Conservation (phyloP, 2,113 vertebrate genomes). For the Phylloscopus whistleri region DNA sequence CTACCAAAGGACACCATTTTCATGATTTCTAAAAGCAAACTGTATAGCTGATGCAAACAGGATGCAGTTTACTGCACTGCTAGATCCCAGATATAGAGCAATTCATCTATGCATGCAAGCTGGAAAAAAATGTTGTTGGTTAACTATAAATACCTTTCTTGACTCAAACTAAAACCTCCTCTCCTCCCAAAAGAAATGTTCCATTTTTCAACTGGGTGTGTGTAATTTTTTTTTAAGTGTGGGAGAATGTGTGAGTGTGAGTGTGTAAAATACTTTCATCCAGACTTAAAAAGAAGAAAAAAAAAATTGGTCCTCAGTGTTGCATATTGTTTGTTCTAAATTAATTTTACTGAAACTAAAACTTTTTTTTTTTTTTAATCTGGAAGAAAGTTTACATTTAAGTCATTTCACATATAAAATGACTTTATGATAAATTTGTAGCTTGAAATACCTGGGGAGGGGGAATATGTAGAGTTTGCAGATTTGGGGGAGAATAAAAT, state of each 20-base stretch:
- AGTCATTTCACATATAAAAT: conserved; percentile 11
- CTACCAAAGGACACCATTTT: conserved; percentile 76
- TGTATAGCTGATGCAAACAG: conserved; percentile 66
- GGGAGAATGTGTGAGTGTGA: background rate
- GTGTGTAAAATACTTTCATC: background rate
- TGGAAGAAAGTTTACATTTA: conserved; percentile 53
- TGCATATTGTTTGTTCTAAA: conserved; percentile 53
- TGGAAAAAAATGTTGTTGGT: conserved; percentile 40
- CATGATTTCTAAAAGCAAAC: conserved; percentile 60
- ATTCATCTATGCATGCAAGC: conserved; percentile 69
- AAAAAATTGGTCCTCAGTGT: conserved; percentile 36
- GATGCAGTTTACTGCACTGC: conserved; percentile 65
- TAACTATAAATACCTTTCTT: conserved; percentile 61
- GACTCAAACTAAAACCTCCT: conserved; percentile 30
- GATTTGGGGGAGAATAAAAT: conserved; percentile 38
- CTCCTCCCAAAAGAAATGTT: conserved; percentile 59
- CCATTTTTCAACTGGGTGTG: conserved; percentile 13
- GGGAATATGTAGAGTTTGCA: conserved; percentile 29
- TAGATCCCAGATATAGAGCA: conserved; percentile 58
- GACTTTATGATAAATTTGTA: conserved; percentile 16
- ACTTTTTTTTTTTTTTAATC: background rate
- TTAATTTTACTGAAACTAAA: conserved; percentile 54
- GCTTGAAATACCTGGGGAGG: conserved; percentile 37
- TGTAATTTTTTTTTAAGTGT: conserved; percentile 12
- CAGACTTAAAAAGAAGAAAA: conserved; percentile 46